phyloP scores from a whole-genome alignment of 2,113 vertebrate species.

The Silurus meridionalis region DNA sequence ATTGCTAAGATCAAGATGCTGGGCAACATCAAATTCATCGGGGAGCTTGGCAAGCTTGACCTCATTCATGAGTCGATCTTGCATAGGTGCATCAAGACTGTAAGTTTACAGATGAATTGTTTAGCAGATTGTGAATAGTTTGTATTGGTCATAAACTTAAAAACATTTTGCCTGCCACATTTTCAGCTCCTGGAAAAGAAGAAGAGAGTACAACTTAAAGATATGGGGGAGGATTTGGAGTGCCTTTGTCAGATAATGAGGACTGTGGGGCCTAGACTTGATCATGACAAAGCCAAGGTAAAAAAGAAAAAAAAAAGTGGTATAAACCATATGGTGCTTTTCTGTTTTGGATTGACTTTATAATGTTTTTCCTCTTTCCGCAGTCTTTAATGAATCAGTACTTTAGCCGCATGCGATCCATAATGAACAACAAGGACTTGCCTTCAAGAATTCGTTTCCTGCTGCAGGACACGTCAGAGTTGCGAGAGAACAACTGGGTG shows the following conservation, averaged over 20 bases:
- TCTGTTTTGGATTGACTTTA: background rate
- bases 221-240: constrained; percentile 99
- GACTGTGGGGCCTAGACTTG: constrained; percentile 98
- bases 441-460: constrained; percentile 99
- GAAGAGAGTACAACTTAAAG: constrained; percentile 99
- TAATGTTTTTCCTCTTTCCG: background rate
- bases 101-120: constrained; percentile 61
- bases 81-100: constrained; percentile 99
- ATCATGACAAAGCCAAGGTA: constrained; percentile 99
- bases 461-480: constrained; percentile 98
- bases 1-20: constrained; percentile 99
- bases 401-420: constrained; percentile 99
- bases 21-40: constrained; percentile 99
- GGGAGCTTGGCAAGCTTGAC: constrained; percentile 99
- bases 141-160: background rate
- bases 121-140: constrained; percentile 18
- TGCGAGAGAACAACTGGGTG: constrained; percentile 96
- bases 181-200: constrained; percentile 99
- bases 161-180: background rate
- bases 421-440: constrained; percentile 99
- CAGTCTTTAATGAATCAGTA: constrained; percentile 99
- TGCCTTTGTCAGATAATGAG: constrained; percentile 99
- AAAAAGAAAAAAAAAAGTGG: background rate
- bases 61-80: constrained; percentile 99
- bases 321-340: background rate